Base-by-base conservation (phyloP, 2,113 vertebrate genomes). In the Sylvilagus bachmani region DNA sequence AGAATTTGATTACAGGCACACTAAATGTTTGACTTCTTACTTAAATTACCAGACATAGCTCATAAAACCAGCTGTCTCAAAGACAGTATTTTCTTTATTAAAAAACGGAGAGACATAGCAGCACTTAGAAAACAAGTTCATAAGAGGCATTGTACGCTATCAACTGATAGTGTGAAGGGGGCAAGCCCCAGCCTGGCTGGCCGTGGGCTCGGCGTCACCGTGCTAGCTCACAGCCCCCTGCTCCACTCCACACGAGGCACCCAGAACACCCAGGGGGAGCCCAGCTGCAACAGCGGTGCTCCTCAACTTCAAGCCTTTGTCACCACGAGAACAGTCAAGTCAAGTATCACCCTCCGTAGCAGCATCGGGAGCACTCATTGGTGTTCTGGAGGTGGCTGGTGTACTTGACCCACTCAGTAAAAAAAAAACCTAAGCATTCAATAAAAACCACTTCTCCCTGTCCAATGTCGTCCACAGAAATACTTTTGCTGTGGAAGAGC, bases 261-360 rank as follows among this genome's bases (percentile, higher is more conserved):
- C 95, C 95, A 51, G 90, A 86, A 86, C 90, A 95, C 77, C 93
- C 27, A 49, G 29, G 44, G 86, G 94, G 94, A 95, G 95, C 67
- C 31, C 91, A 24, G 24, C 73, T 61, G 85, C 38, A 55, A 91
- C 58, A 51, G 69, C 55, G 75, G 90, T 58, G 29, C 67, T 67
- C 92, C 74, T 94, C 55, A 95, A 93, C 91, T 90, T 96, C 95
- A 97, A 97, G 97, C 97, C 93, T 95, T 97, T 95, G 96, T 97
- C 90, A 27, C 12, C 10, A n/a, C 74, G 95, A 92, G 93, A 97
- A 97, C 10, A 95, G 98, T 92, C 83, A 78, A 87, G 98, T 98
- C 98, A 98, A 98, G 98, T 98, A 99, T 98, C 98, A 98, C 98
- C 98, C 96, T 98, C 98, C 98, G 51, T 99, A 99, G 99, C 99